Conservation (phyloP, 2,797 vertebrate genomes). For the Lepidocolaptes lacrymiger region DNA sequence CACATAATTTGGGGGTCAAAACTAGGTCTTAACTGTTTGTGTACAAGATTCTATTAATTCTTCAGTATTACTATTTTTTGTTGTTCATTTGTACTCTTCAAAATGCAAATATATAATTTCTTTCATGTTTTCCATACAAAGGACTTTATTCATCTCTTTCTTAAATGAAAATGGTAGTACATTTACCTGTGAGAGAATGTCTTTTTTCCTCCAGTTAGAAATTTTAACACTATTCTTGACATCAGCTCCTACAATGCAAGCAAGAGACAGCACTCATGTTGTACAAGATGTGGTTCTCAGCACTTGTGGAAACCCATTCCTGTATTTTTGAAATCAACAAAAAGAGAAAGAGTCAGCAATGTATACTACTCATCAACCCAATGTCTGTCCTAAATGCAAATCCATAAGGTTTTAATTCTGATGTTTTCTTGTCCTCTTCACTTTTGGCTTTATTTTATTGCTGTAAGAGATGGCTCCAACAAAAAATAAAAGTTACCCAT, state of each 20-base stretch:
- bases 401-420: not conserved
- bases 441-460: not conserved
- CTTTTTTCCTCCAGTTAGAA: not conserved
- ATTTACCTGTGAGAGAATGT: not conserved
- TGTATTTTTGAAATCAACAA: not conserved
- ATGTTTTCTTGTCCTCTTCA: not conserved
- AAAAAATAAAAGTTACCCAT: not conserved
- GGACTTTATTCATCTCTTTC: not conserved
- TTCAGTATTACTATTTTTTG: not conserved
- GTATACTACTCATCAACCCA: not conserved
- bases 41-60: not conserved
- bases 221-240: not conserved
- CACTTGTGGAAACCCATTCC: not conserved
- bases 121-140: not conserved
- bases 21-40: not conserved
- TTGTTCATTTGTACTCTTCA: not conserved
- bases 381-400: not conserved
- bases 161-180: not conserved
- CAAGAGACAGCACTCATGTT: not conserved
- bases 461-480: not conserved
- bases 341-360: not conserved
- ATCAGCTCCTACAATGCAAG: not conserved
- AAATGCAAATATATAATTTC: not conserved
- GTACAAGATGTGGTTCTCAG: not conserved
- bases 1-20: not conserved